Evolutionary conservation across 2,797 vertebrate genomes (phyloP).

Genomic region (Etheostoma perlongum): DNA sequence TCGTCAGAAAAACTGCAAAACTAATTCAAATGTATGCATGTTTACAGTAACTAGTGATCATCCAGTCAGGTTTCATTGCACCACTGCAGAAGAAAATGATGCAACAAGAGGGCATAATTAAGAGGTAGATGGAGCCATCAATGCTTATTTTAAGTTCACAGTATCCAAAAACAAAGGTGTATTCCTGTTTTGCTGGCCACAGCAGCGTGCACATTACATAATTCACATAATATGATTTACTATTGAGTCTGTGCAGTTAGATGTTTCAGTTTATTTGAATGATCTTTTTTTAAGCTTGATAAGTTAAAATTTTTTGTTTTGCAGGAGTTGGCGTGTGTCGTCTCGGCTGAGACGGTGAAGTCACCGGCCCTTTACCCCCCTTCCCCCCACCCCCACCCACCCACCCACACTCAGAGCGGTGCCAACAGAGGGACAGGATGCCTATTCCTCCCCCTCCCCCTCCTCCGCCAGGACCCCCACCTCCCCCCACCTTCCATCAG

Average conservation of each 20-base stretch:
- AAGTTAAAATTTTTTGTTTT: conserved; percentile 11
- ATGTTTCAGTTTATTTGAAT: background rate
- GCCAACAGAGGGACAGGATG: conserved; percentile 87
- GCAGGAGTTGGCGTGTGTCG: conserved; percentile 83
- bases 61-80: too few relatives aligned
- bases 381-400: conserved; percentile 71
- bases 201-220: background rate
- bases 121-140: too few relatives aligned
- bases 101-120: too few relatives aligned
- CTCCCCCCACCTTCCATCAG: conserved; percentile 90
- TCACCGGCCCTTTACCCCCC: conserved; percentile 67
- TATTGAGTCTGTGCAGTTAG: too few relatives aligned
- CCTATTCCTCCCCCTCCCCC: conserved; percentile 93
- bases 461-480: conserved; percentile 91
- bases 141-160: background rate
- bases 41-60: too few relatives aligned
- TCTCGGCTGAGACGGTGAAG: conserved; percentile 63
- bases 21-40: too few relatives aligned
- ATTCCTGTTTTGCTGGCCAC: background rate
- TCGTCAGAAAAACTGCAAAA: background rate
- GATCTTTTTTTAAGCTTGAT: background rate
- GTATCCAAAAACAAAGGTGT: background rate
- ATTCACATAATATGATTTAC: background rate
- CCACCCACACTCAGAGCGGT: conserved; percentile 77
- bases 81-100: too few relatives aligned